Evolutionary conservation across 2,113 vertebrate genomes (phyloP), one percentile per base, ranked within the genome.

Genomic region (Irena cyanogastra): DNA sequence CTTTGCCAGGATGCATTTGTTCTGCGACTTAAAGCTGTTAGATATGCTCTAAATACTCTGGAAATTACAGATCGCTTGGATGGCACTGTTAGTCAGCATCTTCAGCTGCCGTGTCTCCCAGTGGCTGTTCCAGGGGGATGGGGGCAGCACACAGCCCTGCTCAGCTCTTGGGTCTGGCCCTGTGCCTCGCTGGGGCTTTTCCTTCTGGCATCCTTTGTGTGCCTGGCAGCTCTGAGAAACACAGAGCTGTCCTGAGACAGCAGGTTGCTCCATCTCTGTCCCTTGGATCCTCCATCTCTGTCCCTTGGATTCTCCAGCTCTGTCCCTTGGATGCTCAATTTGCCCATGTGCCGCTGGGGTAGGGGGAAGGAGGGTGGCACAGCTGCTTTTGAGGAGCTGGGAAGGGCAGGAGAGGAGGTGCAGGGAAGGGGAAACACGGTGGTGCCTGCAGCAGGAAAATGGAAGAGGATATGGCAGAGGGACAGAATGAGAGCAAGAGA

Each of bases 1-100:
- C 83, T 95, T 88, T 87, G 83, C 72, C 76, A 90, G 76, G 60
- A 26, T 94, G 65, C 61, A 87, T 94, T 97, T 93, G 68, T 94
- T 94, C 72, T 81, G 65, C 5, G 31, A 37, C 77, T 89, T 91
- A 78, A 95, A 89, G 60, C 77, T 92, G 80, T 92, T 95, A 95
- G 87, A 37, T 84, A 78, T 70, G 83, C 93, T 91, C 86, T 41
- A 82, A 92, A 91, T 89, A 63, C 69, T 70, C 47, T 24, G 79
- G 37, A 53, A 89, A 75, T 66, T 49, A 21, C 37, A 26, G 27
- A 10, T 75, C 3, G 22, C 44, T 87, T 78, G 91, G 77, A 28
- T 71, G 86, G 72, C 80, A 18, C n/a, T n/a, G 61, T 79, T 94
- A 87, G 83, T 88, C 71, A 85, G 69, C 80, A 74, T 66, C 88